Conservation (phyloP, 2,113 vertebrate species). For the Notiomystis cincta region DNA sequence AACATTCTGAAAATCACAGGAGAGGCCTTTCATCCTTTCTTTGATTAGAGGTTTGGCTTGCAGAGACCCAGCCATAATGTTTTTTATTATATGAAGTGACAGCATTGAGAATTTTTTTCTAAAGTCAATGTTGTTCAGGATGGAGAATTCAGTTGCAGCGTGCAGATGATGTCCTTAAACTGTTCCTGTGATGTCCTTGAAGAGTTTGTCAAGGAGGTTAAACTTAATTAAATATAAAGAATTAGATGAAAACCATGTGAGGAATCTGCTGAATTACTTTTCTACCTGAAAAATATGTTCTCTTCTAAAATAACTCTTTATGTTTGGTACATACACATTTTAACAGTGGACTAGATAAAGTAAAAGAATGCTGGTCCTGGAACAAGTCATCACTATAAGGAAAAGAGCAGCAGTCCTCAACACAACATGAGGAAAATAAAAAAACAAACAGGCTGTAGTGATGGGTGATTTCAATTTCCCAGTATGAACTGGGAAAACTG, state of each 20-base stretch:
- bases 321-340: neutral
- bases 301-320: neutral
- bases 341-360: neutral
- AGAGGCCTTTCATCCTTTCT: neutral
- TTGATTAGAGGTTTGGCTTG: neutral
- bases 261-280: neutral
- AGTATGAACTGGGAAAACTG: conserved; percentile 60
- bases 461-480: conserved; percentile 64
- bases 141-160: accelerated
- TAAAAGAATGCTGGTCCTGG: neutral
- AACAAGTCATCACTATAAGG: neutral
- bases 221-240: neutral
- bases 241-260: neutral
- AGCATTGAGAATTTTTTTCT: neutral
- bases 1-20: neutral
- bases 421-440: conserved; percentile 18
- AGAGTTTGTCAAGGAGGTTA: neutral
- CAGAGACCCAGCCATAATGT: neutral
- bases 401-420: conserved; percentile 1
- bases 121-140: neutral
- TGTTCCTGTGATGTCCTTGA: neutral
- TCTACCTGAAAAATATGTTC: neutral
- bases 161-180: neutral
- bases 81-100: neutral
- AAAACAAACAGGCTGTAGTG: conserved; percentile 37